These are phyloP conservation scores for Reticulitermes lucifugus DNA, from an alignment of 2,888 invertebrate species.

Conservation along the genomic window DNA sequence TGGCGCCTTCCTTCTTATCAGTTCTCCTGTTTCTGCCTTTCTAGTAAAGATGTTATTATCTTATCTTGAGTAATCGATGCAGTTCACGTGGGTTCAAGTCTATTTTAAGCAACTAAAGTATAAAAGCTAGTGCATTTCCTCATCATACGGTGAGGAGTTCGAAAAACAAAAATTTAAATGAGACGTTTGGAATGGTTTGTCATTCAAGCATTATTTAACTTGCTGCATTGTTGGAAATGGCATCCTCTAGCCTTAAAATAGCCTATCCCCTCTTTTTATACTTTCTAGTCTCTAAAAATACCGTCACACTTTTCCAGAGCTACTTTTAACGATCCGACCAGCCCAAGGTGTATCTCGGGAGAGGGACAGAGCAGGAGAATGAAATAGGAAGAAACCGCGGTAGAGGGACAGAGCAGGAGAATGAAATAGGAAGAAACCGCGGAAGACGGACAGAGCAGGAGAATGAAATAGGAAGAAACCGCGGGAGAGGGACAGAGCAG, in stretches of 20 bases:
- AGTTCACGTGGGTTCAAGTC: too few species aligned
- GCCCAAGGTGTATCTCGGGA: constrained; percentile 7
- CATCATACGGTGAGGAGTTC: not conserved
- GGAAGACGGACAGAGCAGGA: not conserved
- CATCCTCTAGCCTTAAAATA: constrained; percentile 32
- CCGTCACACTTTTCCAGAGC: not conserved
- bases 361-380: not conserved
- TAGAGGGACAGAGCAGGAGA: too few species aligned
- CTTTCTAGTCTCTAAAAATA: not conserved
- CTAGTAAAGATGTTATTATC: too few species aligned
- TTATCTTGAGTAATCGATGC: too few species aligned
- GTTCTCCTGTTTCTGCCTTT: too few species aligned
- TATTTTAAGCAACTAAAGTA: not conserved
- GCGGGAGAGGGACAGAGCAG: not conserved
- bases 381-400: not conserved
- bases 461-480: not conserved
- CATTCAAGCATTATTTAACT: constrained; percentile 33
- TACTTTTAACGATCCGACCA: constrained; percentile 11
- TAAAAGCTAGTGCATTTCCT: not conserved
- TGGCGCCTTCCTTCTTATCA: too few species aligned
- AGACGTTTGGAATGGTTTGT: constrained; percentile 21
- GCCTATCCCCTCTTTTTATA: not conserved
- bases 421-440: not conserved
- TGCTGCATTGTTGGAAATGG: constrained; percentile 29
- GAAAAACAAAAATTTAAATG: not conserved